A percentile compares a stretch with the other conserved stretches of the same genome.
Conservation (phyloP, 2,113 vertebrate genomes). For the Chascanopsetta lugubris region DNA sequence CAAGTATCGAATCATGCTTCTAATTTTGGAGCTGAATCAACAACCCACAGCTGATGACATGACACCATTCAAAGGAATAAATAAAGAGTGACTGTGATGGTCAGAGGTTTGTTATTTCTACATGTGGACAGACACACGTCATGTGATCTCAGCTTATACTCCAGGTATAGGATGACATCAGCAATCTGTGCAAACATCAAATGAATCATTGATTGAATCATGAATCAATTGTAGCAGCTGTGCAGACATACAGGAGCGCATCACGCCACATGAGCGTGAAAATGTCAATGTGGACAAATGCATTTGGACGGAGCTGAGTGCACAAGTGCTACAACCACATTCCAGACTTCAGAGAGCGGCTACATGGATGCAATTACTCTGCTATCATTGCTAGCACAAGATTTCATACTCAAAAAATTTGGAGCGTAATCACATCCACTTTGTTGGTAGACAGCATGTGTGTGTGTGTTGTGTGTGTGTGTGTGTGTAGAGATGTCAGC, state of each 20-base stretch:
- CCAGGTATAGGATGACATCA: conserved; percentile 38
- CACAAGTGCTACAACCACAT: conserved; percentile 22
- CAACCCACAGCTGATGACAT: too few relatives aligned
- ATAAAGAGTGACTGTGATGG: conserved; percentile 67
- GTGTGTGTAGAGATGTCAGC: conserved; percentile 35
- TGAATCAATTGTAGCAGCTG: conserved; percentile 14
- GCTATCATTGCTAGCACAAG: conserved; percentile 9
- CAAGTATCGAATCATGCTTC: too few relatives aligned
- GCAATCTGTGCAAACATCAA: conserved; percentile 22
- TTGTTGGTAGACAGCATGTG: conserved; percentile 40
- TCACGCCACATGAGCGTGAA: neutral
- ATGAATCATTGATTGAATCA: conserved; percentile 22
- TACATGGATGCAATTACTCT: conserved; percentile 62
- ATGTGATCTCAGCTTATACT: conserved; percentile 46
- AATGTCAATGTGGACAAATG: neutral
- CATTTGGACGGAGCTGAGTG: conserved; percentile 5
- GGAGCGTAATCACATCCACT: conserved; percentile 55
- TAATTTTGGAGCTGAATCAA: too few relatives aligned
- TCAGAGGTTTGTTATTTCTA: conserved; percentile 34
- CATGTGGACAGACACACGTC: conserved; percentile 41
- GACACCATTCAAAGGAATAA: conserved; percentile 39
- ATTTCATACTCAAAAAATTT: conserved; percentile 5
- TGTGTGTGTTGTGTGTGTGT: conserved; percentile 32
- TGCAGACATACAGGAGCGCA: conserved; percentile 46
- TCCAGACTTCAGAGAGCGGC: conserved; percentile 27